Percentiles rank a stretch among this genome's conserved stretches.
Conservation (phyloP, 1,140 invertebrate genomes). For the Drosophila pectinifera region DNA sequence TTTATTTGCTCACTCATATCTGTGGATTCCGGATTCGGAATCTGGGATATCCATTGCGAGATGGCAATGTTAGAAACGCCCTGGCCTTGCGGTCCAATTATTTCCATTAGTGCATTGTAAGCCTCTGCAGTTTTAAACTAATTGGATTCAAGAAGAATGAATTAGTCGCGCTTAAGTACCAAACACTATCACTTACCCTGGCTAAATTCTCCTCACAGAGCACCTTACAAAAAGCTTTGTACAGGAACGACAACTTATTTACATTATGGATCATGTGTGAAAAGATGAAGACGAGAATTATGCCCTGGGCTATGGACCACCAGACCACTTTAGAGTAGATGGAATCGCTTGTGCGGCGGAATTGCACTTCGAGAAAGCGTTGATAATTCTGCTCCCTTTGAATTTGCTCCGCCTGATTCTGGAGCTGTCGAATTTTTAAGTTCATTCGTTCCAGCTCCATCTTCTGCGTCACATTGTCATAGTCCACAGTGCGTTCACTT, state of each 20-base stretch:
- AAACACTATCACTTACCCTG: neutral
- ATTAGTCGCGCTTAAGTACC: neutral
- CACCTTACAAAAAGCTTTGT: neutral
- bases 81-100: neutral
- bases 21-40: neutral
- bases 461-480: slow-evolving; percentile 97
- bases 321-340: slow-evolving; percentile 98
- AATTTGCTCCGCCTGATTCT: slow-evolving; percentile 99
- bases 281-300: slow-evolving; percentile 92
- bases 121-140: slow-evolving; percentile 11
- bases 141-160: neutral
- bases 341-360: slow-evolving; percentile 98
- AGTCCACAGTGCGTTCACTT: no score
- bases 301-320: slow-evolving; percentile 97
- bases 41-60: neutral
- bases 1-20: neutral
- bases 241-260: neutral
- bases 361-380: slow-evolving; percentile 98
- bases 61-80: neutral
- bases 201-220: neutral
- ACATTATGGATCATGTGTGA: neutral
- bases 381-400: no score
- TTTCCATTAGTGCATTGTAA: neutral
- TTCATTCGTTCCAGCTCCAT: slow-evolving; percentile 98
- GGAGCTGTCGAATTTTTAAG: slow-evolving; percentile 95